A percentile compares a stretch with the other conserved stretches of the same genome.
Evolutionary conservation across 2,113 vertebrate species (phyloP).

Genomic region (Petrocephalus microphthalmus): DNA sequence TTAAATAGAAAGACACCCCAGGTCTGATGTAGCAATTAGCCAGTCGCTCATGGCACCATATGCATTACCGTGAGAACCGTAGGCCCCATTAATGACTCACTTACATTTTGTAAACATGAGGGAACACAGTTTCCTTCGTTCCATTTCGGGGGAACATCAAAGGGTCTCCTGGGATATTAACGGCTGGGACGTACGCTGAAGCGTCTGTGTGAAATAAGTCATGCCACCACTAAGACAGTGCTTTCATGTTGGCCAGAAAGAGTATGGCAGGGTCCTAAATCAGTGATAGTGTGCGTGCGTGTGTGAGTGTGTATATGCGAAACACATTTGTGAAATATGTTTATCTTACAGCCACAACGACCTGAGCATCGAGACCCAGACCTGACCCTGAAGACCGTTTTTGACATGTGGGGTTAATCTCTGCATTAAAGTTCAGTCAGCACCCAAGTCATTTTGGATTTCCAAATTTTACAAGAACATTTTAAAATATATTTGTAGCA

Average conservation of each 20-base stretch:
- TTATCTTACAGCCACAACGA: background rate
- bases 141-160: constrained; percentile 15
- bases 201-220: constrained; percentile 1
- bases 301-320: background rate
- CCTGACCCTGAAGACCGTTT: background rate
- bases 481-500: background rate
- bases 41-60: background rate
- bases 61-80: background rate
- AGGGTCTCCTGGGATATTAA: constrained; percentile 10
- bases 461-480: background rate
- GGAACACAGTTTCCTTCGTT: constrained; percentile 7
- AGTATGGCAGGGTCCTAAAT: background rate
- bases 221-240: background rate
- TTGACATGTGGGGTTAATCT: constrained; percentile 7
- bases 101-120: constrained; percentile 17
- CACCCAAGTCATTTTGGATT: background rate
- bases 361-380: background rate
- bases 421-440: background rate
- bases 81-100: constrained; percentile 1
- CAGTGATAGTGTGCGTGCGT: background rate
- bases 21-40: constrained; percentile 11
- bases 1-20: background rate
- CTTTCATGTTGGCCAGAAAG: background rate
- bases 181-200: background rate
- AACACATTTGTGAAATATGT: background rate